Evolutionary conservation across 2,888 invertebrate genomes (phyloP), one percentile per base, ranked within the genome.

Genomic region (Latrodectus hesperus): DNA sequence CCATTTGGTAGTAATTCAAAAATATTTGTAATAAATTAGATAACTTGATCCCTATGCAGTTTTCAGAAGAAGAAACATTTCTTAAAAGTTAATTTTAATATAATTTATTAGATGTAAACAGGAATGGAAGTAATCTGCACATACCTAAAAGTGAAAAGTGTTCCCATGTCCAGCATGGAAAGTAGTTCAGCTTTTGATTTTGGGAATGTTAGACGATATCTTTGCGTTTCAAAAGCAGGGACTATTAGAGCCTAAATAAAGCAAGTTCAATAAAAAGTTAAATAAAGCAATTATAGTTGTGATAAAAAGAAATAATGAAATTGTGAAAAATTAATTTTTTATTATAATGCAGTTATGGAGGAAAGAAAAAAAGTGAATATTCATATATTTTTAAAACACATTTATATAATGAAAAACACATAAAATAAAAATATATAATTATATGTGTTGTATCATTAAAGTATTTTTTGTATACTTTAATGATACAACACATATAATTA

Each of bases 211-310:
- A 95, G 95, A 90, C 96, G 94, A 92, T 97, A 97, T 65, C 96
- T 94, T 91, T 96, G 96, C 0, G 96, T 96, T 92, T 98, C 98
- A 92, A 98, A 98, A 22, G 98, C 98, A 17, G 98, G 96, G 11
- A 98, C 95, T 67, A 98, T 95, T 76, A 98, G 93, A 78, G 96
- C 96, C 92, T 94, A 64, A 60, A 75, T 77, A 49, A 17, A 67
- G 65, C 4, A 38, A 22, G 22, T 22, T 22, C 22, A 22, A 22
- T 22, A 22, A 22, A 22, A 22, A 22, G 22, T 1, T 0, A 22
- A 38, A 38, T 38, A 38, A 38, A 38, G 38, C 4, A 38, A 38
- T 38, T 38, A 3, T 38, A 38, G 6, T 38, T 38, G 38, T 38
- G 38, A 38, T 6, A 38, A 38, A 38, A 38, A 38, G 38, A 38